Evolutionary conservation across 1,140 invertebrate species (phyloP), one percentile per base, ranked within the genome.

Genomic region (Armadillidium nasatum): DNA sequence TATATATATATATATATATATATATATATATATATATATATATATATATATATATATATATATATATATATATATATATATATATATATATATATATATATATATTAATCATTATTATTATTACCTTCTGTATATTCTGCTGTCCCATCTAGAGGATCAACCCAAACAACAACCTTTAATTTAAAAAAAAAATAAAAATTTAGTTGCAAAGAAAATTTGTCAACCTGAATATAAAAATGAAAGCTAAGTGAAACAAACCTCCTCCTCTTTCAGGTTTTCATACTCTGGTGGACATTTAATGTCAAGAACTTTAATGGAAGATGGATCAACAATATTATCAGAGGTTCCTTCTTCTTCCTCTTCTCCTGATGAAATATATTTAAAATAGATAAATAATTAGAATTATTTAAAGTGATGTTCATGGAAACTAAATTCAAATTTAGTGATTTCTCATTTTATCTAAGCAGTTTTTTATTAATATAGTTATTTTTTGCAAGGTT

Each of bases 101-200:
- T 33, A 33, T 33, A 33, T 33, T 3, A 3, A 33, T 33, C 1
- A 3, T 3, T 33, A 33, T 33, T 33, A 33, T 33, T 3, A 33
- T 85, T 86, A 89, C 89, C 94, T 89, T 94, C 90, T 74, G 94
- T 94, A 83, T 94, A 97, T 86, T 97, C 95, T 44, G 91, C 89
- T 66, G 95, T 98, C 78, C 97, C 98, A 90, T 99, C 98, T 3
- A 99, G 86, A 9, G 97, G 98, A 88, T 99, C 98, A 7, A 99
- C 95, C 97, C 97, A 99, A 69, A 99, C 89, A 13, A 79, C 81
- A 71, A 80, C 66, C 78, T 79, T 69, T 6, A 74, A 73, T 72
- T 72, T 7, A 77, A 75, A n/a, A 21, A 78, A 44, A n/a, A n/a
- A n/a, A n/a, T n/a, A n/a, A n/a, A 33, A 33, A 33, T 33, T 33